These are phyloP conservation scores for Triplophysa dalaica DNA, from an alignment of 2,113 vertebrate species.

Conservation along the genomic window DNA sequence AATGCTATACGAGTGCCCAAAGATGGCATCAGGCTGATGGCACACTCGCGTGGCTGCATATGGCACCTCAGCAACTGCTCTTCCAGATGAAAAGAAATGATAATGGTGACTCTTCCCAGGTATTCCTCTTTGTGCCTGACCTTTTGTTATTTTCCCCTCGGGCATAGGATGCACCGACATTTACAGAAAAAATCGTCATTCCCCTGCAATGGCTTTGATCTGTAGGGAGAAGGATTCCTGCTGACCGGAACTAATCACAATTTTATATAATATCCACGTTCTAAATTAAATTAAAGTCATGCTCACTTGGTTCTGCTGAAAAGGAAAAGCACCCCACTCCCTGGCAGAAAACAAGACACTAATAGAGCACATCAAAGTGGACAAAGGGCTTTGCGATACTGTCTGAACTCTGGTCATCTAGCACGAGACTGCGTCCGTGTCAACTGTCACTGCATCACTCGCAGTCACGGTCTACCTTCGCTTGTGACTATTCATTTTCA, in stretches of 20 bases:
- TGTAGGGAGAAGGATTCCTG: constrained; percentile 16
- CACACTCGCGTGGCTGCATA: too few relatives aligned
- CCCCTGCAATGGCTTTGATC: constrained; percentile 28
- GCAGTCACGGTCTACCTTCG: not conserved
- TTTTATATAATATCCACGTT: constrained; percentile 27
- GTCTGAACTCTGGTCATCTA: not conserved
- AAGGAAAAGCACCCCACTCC: constrained; percentile 1
- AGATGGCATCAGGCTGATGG: too few relatives aligned
- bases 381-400: not conserved
- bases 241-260: constrained; percentile 40
- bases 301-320: not conserved
- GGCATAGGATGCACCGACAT: not conserved
- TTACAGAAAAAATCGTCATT: constrained; percentile 37
- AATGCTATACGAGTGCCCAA: too few relatives aligned
- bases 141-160: constrained; percentile 1
- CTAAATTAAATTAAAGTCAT: constrained; percentile 40
- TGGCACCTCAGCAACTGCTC: too few relatives aligned
- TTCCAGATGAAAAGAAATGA: too few relatives aligned
- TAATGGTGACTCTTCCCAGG: not conserved
- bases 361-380: not conserved
- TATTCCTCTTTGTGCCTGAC: not conserved
- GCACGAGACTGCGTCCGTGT: not conserved
- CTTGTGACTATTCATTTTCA: constrained; percentile 4
- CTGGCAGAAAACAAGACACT: not conserved
- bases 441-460: not conserved